These are phyloP conservation scores for Odontomachus brunneus DNA, from an alignment of 1,140 invertebrate genomes.

Conservation along the genomic window DNA sequence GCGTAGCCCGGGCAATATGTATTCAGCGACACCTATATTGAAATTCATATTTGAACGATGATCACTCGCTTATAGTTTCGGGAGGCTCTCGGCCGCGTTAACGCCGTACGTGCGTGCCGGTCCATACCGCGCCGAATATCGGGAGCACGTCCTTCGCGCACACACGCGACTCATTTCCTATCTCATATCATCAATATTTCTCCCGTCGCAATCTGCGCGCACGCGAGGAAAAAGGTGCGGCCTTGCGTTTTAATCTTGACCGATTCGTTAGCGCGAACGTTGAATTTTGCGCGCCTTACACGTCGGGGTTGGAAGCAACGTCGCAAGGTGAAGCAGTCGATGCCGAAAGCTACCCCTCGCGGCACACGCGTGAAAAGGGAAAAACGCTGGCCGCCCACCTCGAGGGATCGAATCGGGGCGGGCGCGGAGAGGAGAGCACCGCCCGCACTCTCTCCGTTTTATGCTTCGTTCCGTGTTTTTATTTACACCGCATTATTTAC, in stretches of 20 bases:
- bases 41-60: conserved; percentile 79
- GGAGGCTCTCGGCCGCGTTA: too few species aligned
- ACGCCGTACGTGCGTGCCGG: too few species aligned
- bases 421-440: neutral
- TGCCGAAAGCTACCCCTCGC: conserved; percentile 42
- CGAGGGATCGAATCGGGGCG: conserved; percentile 57
- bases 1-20: conserved; percentile 62
- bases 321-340: conserved; percentile 49
- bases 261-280: conserved; percentile 35
- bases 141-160: neutral
- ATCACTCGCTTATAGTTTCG: conserved; percentile 55
- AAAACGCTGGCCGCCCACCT: conserved; percentile 23
- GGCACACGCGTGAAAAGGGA: conserved; percentile 21
- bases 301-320: conserved; percentile 7
- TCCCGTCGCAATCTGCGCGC: neutral
- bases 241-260: conserved; percentile 29
- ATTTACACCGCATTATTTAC: conserved; percentile 81
- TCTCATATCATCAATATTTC: neutral
- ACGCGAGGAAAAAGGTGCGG: neutral
- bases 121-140: neutral
- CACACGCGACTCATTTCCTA: neutral
- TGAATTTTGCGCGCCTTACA: conserved; percentile 9
- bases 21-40: conserved; percentile 73
- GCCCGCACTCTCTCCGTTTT: conserved; percentile 48
- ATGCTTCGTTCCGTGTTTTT: conserved; percentile 73